Base-by-base conservation (phyloP, 2,888 invertebrate species). In the Eupithecia dodoneata region DNA sequence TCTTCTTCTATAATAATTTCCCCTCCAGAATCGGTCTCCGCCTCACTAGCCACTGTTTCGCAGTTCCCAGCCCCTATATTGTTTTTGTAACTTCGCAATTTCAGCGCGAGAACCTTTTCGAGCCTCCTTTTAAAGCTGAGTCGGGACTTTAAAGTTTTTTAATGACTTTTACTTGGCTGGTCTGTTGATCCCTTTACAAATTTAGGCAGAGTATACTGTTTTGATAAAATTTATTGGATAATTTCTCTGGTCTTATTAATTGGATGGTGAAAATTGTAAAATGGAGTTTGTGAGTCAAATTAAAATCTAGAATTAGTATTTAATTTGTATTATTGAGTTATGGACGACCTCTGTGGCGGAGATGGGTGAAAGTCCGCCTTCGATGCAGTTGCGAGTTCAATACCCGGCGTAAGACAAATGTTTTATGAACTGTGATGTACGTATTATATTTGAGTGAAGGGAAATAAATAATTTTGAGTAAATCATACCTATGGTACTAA, bases 51-150 rank as follows among this genome's bases (percentile, higher is more conserved):
- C 63, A 18, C 30, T 63, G 63, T 63, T 63, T 63, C 63, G 76
- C 75, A 66, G 15, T 45, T 47, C 66, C 18, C 70, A 69, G 72
- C 79, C 44, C 72, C 76, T 77, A 76, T 79, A 81, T 81, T 82
- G 80, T 82, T 81, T 76, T 6, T 52, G n/a, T 10, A 81, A 82
- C 81, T 81, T 80, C 45, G 77, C 73, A 77, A 80, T 80, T 81
- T 79, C 71, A 73, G 47, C 47, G 42, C 52, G 70, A 76, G 74
- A 78, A 71, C 73, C 73, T 78, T 76, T 79, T 77, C 67, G 67
- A 76, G 76, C 65, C 69, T 71, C 76, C 63, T 79, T 76, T 78
- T 73, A 75, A 77, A 71, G 79, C 76, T 79, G 73, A 77, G 72
- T 72, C 55, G 52, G 73, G 69, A 76, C 66, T 80, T 77, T 75